Evolutionary conservation across 2,888 invertebrate genomes (phyloP).

Genomic region (Lepidochrysops patricia): DNA sequence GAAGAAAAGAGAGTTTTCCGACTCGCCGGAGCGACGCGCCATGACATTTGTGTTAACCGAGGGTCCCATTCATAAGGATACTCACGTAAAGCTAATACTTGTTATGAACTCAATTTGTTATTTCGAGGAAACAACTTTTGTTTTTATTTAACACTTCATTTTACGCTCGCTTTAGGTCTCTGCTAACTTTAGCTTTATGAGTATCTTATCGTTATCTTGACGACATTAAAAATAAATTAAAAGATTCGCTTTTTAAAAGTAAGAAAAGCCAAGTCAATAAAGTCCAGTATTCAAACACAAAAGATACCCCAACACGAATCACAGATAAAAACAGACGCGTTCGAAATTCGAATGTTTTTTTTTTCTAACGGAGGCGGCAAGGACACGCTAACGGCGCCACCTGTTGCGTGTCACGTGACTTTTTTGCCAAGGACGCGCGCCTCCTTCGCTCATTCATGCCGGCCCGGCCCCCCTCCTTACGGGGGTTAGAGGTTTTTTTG

Average conservation of each 20-base stretch:
- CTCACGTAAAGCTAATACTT: slow-evolving; percentile 45
- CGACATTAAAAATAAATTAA: too few relatives aligned
- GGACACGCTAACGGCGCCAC: slow-evolving; percentile 69
- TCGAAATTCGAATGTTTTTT: slow-evolving; percentile 34
- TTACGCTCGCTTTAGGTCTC: not conserved
- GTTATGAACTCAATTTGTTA: slow-evolving; percentile 52
- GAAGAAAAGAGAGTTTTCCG: slow-evolving; percentile 74
- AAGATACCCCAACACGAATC: not conserved
- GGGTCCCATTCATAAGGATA: slow-evolving; percentile 63
- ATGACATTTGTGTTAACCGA: slow-evolving; percentile 72
- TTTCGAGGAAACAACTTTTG: slow-evolving; percentile 20
- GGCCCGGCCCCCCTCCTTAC: slow-evolving; percentile 64
- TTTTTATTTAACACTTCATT: slow-evolving; percentile 18
- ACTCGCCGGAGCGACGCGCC: slow-evolving; percentile 57
- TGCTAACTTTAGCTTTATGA: too few relatives aligned
- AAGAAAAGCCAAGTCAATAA: not conserved
- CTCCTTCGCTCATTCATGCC: slow-evolving; percentile 74
- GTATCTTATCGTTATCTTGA: too few relatives aligned
- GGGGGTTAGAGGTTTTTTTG: slow-evolving; percentile 66
- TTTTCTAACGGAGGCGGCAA: slow-evolving; percentile 58
- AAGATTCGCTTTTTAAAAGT: too few relatives aligned
- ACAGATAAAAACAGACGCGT: slow-evolving; percentile 16
- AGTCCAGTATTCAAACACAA: not conserved
- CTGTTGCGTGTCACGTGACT: slow-evolving; percentile 73
- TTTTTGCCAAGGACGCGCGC: slow-evolving; percentile 73